These are phyloP conservation scores for Synergus itoensis DNA, from an alignment of 2,888 invertebrate genomes.

Conservation along the genomic window DNA sequence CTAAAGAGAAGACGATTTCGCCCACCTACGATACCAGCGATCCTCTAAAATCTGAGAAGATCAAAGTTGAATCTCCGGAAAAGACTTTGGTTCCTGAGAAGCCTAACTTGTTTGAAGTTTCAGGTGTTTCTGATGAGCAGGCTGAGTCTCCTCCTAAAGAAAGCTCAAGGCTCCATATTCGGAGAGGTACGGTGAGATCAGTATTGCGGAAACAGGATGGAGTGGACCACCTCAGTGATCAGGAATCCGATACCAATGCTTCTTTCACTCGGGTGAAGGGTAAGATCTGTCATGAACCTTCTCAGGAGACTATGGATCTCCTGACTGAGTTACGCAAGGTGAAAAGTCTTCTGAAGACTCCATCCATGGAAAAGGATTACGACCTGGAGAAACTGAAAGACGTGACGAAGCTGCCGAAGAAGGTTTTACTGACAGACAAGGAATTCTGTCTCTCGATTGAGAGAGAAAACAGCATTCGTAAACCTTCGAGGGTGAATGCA, in stretches of 20 bases:
- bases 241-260: conserved; percentile 62
- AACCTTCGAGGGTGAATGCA: conserved; percentile 56
- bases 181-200: conserved; percentile 59
- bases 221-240: conserved; percentile 68
- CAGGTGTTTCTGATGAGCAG: background rate
- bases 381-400: conserved; percentile 61
- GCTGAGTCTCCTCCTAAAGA: background rate
- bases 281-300: conserved; percentile 71
- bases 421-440: conserved; percentile 72
- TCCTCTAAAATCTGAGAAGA: conserved; percentile 45
- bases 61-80: conserved; percentile 14
- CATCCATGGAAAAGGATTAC: conserved; percentile 68
- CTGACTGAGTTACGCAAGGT: conserved; percentile 72
- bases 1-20: conserved; percentile 48
- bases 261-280: conserved; percentile 62
- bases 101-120: background rate
- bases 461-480: conserved; percentile 72
- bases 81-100: background rate
- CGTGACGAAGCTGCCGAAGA: conserved; percentile 67
- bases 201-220: conserved; percentile 71
- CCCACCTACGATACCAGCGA: conserved; percentile 47
- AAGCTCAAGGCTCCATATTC: conserved; percentile 44
- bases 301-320: conserved; percentile 74
- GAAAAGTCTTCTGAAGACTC: conserved; percentile 71
- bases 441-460: conserved; percentile 75